These are phyloP conservation scores for Lateolabrax maculatus DNA, from an alignment of 2,797 vertebrate genomes.

Conservation along the genomic window DNA sequence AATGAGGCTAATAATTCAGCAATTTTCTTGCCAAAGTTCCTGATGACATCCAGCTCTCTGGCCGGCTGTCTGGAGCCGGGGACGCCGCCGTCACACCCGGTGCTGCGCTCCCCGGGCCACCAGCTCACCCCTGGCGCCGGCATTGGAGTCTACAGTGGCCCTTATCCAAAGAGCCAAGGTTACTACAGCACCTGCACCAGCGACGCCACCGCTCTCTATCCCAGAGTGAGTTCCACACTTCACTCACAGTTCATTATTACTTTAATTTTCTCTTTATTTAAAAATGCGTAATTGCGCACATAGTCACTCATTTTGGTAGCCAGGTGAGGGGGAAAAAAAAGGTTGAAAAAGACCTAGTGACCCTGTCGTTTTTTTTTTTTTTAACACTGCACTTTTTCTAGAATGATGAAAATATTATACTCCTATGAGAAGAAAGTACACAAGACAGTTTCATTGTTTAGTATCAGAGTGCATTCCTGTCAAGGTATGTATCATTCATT, in stretches of 20 bases:
- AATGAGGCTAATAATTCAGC: not conserved
- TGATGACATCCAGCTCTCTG: conserved; percentile 93
- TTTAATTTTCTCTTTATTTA: not conserved
- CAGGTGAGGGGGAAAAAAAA: not conserved
- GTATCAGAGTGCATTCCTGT: not conserved
- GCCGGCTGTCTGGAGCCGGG: conserved; percentile 91
- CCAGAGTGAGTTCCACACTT: conserved; percentile 86
- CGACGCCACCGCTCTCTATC: conserved; percentile 92
- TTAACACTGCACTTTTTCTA: not conserved
- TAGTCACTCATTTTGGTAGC: not conserved
- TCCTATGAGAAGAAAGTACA: too few species aligned
- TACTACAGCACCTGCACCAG: conserved; percentile 92
- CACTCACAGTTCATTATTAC: not conserved
- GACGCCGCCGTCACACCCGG: conserved; percentile 88
- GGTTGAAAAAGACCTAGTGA: not conserved
- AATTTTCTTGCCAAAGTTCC: conserved; percentile 84
- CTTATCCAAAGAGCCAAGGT: conserved; percentile 90
- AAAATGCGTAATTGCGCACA: not conserved
- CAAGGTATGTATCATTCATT: conserved; percentile 1
- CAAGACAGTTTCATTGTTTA: not conserved
- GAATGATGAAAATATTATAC: not conserved
- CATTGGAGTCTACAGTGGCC: conserved; percentile 91
- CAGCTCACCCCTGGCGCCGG: conserved; percentile 90
- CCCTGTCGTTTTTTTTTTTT: not conserved
- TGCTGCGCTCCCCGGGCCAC: conserved; percentile 91